Percentiles rank a stretch among this genome's conserved stretches.
Conservation (phyloP, 2,113 vertebrate species). For the Globicephala melas region DNA sequence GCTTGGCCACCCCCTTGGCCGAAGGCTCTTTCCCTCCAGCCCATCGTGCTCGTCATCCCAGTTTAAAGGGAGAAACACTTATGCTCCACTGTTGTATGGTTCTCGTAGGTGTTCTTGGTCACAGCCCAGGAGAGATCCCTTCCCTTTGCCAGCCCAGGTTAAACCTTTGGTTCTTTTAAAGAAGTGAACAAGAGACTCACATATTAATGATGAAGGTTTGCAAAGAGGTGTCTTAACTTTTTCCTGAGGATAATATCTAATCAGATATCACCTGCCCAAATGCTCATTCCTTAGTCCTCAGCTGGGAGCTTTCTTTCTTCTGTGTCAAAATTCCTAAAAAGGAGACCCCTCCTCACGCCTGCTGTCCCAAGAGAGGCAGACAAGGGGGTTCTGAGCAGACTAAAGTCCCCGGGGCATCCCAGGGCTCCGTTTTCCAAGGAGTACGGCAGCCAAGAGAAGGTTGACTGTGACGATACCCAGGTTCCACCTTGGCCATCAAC, state of each 20-base stretch:
- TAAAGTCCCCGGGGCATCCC: neutral
- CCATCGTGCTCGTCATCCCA: neutral
- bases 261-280: neutral
- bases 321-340: neutral
- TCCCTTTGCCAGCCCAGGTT: neutral
- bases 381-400: neutral
- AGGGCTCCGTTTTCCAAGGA: neutral
- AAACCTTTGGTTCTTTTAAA: neutral
- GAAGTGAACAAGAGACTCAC: neutral
- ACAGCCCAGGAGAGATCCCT: too few relatives aligned
- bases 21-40: neutral
- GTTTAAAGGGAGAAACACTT: neutral
- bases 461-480: neutral
- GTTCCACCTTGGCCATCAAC: neutral
- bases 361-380: neutral
- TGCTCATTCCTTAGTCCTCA: neutral
- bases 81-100: neutral
- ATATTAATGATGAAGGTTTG: too few relatives aligned
- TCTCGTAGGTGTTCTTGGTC: too few relatives aligned
- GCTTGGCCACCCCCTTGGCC: neutral
- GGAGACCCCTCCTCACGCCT: too few relatives aligned
- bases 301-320: neutral
- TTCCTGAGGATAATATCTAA: too few relatives aligned
- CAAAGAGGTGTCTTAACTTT: neutral
- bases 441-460: neutral